Evolutionary conservation across 2,888 invertebrate genomes (phyloP), one percentile per base, ranked within the genome.

Genomic region (Gisinianus flammeolus): DNA sequence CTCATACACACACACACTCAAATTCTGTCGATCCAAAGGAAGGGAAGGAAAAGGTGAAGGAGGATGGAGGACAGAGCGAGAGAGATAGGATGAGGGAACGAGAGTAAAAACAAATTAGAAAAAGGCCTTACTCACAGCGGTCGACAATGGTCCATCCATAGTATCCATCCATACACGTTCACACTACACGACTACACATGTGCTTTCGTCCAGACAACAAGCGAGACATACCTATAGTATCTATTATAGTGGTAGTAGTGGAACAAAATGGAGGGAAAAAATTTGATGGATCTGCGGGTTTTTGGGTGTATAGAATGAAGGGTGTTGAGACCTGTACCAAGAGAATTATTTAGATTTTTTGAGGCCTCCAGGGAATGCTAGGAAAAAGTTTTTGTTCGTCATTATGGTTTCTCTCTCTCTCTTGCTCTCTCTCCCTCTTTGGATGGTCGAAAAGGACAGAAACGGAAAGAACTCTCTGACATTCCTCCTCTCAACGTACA

Each of bases 291-390:
- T 73, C 24, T 33, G 58, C 30, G 62, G 58, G 72, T 12, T 71
- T 26, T 62, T 78, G 76, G 79, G 79, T 75, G 70, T 56, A 71
- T 70, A n/a, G n/a, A 71, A 79, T 79, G 71, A 79, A 79, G 79
- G 79, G 79, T 79, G 76, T 79, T 76, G 79, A 79, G 71, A 66
- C 66, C 67, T 76, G 73, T 76, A 75, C 67, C 75, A 79, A 64
- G 52, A 74, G 74, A 33, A 79, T 79, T 79, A 79, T 79, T 76
- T 79, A 77, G 79, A 79, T 79, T 75, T 71, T 68, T 70, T 35
- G 30, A 68, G 56, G 68, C 76, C 76, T 68, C 22, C 56, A 76
- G 68, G 76, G 67, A 75, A 58, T 44, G 8, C 16, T 44, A 44
- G 44, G 19, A 30, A 79, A 78, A 69, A 67, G 71, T 76, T 78